Percentiles rank a stretch among this genome's conserved stretches.
These are phyloP conservation scores for Solen grandis DNA, from an alignment of 1,140 invertebrate genomes.

Conservation along the genomic window DNA sequence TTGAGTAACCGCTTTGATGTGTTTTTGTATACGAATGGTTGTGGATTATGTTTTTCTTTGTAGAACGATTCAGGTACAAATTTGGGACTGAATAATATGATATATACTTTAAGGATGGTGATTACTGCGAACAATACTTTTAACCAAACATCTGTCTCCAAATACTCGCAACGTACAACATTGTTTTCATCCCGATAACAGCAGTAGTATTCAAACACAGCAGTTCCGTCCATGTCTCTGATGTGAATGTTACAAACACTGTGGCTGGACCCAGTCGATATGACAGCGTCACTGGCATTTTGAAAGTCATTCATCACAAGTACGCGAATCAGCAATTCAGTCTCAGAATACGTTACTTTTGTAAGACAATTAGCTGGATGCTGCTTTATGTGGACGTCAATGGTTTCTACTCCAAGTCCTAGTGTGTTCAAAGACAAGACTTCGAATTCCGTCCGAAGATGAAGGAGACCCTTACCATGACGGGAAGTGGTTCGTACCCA, in stretches of 20 bases:
- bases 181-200: background rate
- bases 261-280: conserved; percentile 11
- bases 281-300: no score
- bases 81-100: no score
- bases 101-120: background rate
- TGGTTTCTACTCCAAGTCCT: conserved; percentile 6
- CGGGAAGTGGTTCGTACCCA: conserved; percentile 28
- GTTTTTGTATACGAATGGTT: background rate
- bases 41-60: background rate
- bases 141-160: no score
- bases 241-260: conserved; percentile 47
- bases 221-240: background rate
- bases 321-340: conserved; percentile 23
- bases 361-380: conserved; percentile 12
- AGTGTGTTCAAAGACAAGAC: conserved; percentile 30
- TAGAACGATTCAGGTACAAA: conserved; percentile 22
- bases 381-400: conserved; percentile 4
- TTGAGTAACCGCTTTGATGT: background rate
- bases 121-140: no score
- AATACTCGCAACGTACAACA: conserved; percentile 3
- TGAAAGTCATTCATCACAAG: no score
- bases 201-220: conserved; percentile 16
- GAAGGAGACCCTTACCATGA: conserved; percentile 28
- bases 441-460: conserved; percentile 25
- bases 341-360: background rate